These are phyloP conservation scores for Toxotes chatareus DNA, from an alignment of 2,113 vertebrate genomes.

Conservation along the genomic window DNA sequence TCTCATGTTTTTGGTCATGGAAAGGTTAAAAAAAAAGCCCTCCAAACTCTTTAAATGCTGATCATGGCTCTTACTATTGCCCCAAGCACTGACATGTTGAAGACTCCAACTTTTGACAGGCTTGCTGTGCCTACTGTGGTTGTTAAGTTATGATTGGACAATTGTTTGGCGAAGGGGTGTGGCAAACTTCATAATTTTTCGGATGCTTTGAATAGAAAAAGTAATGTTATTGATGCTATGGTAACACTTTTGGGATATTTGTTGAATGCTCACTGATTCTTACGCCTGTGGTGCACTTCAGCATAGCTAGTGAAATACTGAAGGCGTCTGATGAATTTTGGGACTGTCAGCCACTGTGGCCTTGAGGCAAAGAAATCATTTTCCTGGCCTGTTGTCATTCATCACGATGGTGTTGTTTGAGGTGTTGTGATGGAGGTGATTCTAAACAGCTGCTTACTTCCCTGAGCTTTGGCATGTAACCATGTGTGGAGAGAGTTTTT, in stretches of 20 bases:
- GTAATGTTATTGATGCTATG: not conserved
- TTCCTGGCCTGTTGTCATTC: conserved; percentile 36
- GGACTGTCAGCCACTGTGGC: conserved; percentile 19
- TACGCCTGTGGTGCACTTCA: conserved; percentile 2
- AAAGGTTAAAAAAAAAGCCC: not conserved
- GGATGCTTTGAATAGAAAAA: not conserved
- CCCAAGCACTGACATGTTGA: not conserved
- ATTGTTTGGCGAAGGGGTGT: not conserved
- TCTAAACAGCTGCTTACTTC: conserved; percentile 44
- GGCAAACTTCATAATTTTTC: too few species aligned
- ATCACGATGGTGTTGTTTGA: conserved; percentile 51
- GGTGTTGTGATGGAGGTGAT: conserved; percentile 42
- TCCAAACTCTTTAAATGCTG: not conserved
- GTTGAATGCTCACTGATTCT: conserved; percentile 21
- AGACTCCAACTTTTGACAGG: not conserved
- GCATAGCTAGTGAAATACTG: not conserved
- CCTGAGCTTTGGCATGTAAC: conserved; percentile 27
- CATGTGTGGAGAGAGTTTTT: not conserved
- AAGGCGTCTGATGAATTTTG: conserved; percentile 34
- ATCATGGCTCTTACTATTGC: not conserved
- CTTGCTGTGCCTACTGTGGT: not conserved
- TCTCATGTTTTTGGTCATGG: not conserved
- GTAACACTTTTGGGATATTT: not conserved
- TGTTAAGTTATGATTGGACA: not conserved
- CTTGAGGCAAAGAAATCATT: conserved; percentile 44